These are phyloP conservation scores for Drosophila repleta DNA, from an alignment of 1,140 invertebrate genomes.

Conservation along the genomic window DNA sequence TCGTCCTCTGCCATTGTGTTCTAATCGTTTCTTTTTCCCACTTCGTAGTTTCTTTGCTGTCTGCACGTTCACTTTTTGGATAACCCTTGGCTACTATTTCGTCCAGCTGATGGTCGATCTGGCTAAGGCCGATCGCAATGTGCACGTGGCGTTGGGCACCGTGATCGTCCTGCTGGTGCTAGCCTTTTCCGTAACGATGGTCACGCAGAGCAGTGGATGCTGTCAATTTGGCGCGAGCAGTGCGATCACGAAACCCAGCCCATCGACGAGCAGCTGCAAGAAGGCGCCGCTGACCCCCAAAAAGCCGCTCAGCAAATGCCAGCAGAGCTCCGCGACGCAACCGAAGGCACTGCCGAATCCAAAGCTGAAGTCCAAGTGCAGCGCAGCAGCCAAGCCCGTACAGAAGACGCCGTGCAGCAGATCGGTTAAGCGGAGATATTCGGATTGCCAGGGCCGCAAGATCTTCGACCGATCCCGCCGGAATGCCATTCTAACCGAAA, in stretches of 20 bases:
- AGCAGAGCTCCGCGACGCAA: neutral
- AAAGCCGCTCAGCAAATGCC: neutral
- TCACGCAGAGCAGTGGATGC: constrained; percentile 10
- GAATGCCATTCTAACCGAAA: constrained; percentile 67
- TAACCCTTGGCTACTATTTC: constrained; percentile 56
- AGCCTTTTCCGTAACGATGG: constrained; percentile 48
- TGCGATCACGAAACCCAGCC: neutral
- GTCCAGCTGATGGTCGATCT: constrained; percentile 47
- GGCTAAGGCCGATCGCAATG: constrained; percentile 57
- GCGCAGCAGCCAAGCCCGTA: neutral
- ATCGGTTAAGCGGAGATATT: constrained; percentile 16
- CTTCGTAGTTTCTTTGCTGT: constrained; percentile 65
- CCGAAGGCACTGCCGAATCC: neutral
- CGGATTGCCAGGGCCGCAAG: constrained; percentile 61
- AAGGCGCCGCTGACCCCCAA: no score
- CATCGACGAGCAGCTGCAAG: no score
- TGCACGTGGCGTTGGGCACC: constrained; percentile 52
- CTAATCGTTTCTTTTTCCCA: neutral
- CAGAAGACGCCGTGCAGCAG: neutral
- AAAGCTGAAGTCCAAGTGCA: no score
- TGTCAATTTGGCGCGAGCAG: neutral
- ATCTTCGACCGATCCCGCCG: constrained; percentile 60
- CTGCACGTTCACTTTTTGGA: constrained; percentile 67
- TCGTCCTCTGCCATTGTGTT: neutral
- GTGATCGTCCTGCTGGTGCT: constrained; percentile 43